phyloP scores from a whole-genome alignment of 53 echinoderm and acorn worm species.

The Hippasteria phrygiana region DNA sequence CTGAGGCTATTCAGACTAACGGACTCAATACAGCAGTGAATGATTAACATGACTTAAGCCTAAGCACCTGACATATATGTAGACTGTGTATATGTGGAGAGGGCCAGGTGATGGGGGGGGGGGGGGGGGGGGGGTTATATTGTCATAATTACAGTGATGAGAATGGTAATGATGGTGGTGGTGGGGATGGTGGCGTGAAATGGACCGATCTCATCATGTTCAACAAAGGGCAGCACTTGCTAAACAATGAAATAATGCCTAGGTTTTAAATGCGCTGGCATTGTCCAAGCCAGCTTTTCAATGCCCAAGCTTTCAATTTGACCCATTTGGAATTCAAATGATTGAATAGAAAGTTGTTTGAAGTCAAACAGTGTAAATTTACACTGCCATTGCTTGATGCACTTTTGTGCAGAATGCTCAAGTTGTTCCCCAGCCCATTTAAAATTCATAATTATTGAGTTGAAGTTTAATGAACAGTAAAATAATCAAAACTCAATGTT shows the following conservation, averaged over 20 bases:
- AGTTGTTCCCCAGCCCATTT: no score
- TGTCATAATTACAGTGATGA: neutral
- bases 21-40: constrained; percentile 76
- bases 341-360: no score
- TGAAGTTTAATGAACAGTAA: no score
- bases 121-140: constrained; percentile 31
- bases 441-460: no score
- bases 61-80: constrained; percentile 79
- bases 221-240: constrained; percentile 8
- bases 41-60: constrained; percentile 86
- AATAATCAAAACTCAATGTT: no score
- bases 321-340: no score
- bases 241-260: neutral
- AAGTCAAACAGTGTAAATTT: no score
- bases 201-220: neutral
- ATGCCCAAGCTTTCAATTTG: no score
- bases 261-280: no score
- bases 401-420: no score
- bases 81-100: neutral
- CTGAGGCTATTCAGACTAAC: constrained; percentile 52
- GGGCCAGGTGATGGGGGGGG: constrained; percentile 37
- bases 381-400: no score
- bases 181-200: neutral
- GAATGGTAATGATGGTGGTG: neutral
- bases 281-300: no score